Base-by-base conservation (phyloP, 2,888 invertebrate species). In the Morpho deidamia region DNA sequence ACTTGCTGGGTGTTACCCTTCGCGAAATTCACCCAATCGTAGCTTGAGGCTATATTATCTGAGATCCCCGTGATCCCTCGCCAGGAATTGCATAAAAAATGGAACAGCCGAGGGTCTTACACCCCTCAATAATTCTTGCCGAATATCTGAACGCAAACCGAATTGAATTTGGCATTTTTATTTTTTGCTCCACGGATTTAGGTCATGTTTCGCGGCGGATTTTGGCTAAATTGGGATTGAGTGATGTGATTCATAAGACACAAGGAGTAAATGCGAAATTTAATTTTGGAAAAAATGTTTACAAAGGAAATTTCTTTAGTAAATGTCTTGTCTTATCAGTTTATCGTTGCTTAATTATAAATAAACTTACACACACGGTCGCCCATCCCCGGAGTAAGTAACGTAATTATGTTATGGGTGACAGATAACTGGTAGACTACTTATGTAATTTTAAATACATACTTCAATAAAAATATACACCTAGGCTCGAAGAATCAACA, bases 11-110 rank as follows among this genome's bases (percentile, higher is more conserved):
- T 75, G 76, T 70, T 68, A 73, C 81, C 81, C 81, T 76, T 74
- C 61, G 59, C 69, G 47, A 67, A 69, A 64, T 58, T 67, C 67
- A 63, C 65, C 86, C 85, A 85, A 84, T 83, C 47, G 71, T 59
- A 60, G 67, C 73, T 71, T 72, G 74, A 75, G 76, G 70, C 74
- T 74, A 75, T 73, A 80, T 78, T 77, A 78, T 77, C 66, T 69
- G 67, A 60, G 49, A 49, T 44, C 61, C 61, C 66, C 69, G 67
- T 60, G 42, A 49, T 44, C 61, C 61, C 62, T 61, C 56, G 51
- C 53, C 60, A 65, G 65, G 61, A 64, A 70, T 71, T 70, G 68
- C 71, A 78, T 77, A 78, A 81, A 83, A 81, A 81, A 80, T 74
- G 69, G 62, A 77, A 63, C 65, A 67, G 61, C 66, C 61, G 67